phyloP scores from a whole-genome alignment of 2,888 invertebrate genomes.

The Syrphus vitripennis region DNA sequence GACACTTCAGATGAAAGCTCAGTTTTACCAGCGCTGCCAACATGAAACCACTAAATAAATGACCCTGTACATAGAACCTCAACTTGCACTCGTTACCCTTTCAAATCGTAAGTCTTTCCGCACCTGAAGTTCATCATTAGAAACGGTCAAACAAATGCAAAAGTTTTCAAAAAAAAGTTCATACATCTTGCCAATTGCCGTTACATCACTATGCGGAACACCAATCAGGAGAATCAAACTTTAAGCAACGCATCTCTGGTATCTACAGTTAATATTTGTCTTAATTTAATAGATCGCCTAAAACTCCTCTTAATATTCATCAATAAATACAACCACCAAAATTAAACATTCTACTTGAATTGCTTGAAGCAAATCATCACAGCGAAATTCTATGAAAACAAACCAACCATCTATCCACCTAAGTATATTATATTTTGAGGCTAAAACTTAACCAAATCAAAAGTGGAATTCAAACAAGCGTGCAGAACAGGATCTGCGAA shows the following conservation, averaged over 20 bases:
- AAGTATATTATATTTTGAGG: no score
- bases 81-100: no score
- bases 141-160: no score
- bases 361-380: neutral
- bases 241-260: no score
- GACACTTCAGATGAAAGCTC: no score
- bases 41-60: no score
- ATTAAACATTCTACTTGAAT: neutral
- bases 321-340: slow-evolving; percentile 1
- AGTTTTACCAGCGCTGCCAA: no score
- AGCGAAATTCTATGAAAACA: neutral
- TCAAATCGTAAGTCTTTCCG: no score
- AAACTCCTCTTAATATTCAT: neutral
- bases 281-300: neutral
- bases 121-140: no score
- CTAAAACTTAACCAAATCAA: neutral
- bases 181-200: neutral
- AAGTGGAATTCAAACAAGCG: slow-evolving; percentile 3
- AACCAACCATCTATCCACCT: neutral
- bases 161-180: neutral
- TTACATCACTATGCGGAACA: neutral
- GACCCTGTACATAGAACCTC: no score
- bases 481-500: slow-evolving; percentile 11
- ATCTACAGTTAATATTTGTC: neutral
- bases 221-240: neutral